Base-by-base conservation (phyloP, 30 jellyfish, hydroid and myxozoan species). In the Hydra vulgaris region DNA sequence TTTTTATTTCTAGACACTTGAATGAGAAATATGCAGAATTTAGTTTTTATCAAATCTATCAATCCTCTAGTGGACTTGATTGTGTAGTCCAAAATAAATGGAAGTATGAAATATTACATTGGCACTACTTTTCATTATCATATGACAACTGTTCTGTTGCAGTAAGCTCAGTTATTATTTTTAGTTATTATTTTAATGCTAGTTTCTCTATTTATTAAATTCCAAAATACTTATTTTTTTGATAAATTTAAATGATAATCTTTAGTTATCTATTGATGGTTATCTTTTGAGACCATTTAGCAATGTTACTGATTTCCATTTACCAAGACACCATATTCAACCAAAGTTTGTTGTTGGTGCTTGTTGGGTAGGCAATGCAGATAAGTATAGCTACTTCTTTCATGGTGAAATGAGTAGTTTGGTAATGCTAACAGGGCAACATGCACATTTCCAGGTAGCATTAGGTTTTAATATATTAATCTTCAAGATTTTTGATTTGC, bases 341-440 rank as follows among this genome's bases (percentile, higher is more conserved):
- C 97, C 97, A 22, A 89, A 89, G 67, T 89, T 79, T 77, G 97
- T 89, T 25, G 76, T 89, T 22, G 97, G 97, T 0, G 97, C 95
- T 7, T 84, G 95, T 16, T 89, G 97, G 97, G 87, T 81, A 71
- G 97, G 97, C n/a, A 89, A 88, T 20, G 68, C 52, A 22, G 81
- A 76, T 80, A 89, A 89, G 67, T 89, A 85, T 81, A 82, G 86
- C 18, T 91, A 84, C 75, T 89, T 71, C 68, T 84, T 80, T 79
- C 84, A 82, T 27, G 97, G 97, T 12, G 78, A 85, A 54, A 27
- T 89, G 68, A 89, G 97, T 70, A 94, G 94, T 18, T 23, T 89
- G 87, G 81, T 89, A 0, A 84, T 89, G 78, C 7, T 21, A 25
- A 40, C 83, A 40, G 55, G 76, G 24, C 81, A 61, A 15, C 18